Evolutionary conservation across 2,113 vertebrate genomes (phyloP).

Genomic region (Hemichromis elongatus): DNA sequence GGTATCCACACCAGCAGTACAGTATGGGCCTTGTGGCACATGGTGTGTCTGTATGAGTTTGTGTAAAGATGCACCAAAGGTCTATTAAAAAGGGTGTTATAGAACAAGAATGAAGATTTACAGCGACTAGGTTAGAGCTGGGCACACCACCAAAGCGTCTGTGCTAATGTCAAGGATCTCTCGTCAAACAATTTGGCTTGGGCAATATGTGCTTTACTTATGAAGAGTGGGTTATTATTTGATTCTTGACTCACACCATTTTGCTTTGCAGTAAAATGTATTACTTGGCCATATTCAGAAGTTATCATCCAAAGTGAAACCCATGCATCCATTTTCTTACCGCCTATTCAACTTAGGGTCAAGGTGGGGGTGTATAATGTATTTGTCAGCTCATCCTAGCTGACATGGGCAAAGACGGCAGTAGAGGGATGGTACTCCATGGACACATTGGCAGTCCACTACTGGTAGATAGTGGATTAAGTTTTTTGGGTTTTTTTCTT

Average conservation of each 20-base stretch:
- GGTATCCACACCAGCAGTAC: slow-evolving; percentile 9
- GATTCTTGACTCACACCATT: background rate
- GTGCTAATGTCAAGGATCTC: background rate
- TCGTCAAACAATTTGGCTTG: background rate
- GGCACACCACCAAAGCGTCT: background rate
- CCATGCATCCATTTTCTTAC: background rate
- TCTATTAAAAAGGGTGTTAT: background rate
- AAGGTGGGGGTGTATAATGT: background rate
- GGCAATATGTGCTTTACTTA: background rate
- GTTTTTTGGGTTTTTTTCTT: background rate
- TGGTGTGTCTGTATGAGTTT: background rate
- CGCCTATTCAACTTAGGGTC: background rate
- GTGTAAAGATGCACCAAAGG: background rate
- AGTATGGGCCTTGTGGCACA: background rate
- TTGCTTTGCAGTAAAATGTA: background rate
- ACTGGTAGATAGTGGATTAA: background rate
- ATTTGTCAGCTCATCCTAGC: background rate
- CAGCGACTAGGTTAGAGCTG: background rate
- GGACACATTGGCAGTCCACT: background rate
- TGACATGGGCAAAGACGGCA: background rate
- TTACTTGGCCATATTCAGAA: fast-evolving
- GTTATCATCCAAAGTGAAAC: background rate
- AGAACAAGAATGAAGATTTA: background rate
- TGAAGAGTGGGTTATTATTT: background rate
- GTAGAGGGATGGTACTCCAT: background rate